A percentile compares a stretch with the other conserved stretches of the same genome.
These are phyloP conservation scores for Ostrea edulis DNA, from an alignment of 1,140 invertebrate species.

Conservation along the genomic window DNA sequence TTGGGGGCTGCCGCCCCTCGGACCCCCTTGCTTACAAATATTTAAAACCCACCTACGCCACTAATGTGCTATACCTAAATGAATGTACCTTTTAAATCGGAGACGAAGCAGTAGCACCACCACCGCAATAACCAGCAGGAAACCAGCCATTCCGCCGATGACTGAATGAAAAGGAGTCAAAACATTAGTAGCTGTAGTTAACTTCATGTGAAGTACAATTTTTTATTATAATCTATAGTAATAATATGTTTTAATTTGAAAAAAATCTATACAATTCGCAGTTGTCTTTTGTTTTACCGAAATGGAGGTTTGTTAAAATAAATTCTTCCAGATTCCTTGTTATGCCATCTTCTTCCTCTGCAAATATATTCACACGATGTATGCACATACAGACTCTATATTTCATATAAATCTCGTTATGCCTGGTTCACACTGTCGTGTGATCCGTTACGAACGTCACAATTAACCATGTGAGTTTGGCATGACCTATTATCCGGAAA, in stretches of 20 bases:
- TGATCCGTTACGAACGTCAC: too few species aligned
- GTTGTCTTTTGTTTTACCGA: background rate
- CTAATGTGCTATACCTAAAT: too few species aligned
- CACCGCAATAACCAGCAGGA: background rate
- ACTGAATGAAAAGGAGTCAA: background rate
- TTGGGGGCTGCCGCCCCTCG: too few species aligned
- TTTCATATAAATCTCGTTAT: background rate
- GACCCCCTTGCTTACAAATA: too few species aligned
- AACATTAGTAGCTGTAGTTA: background rate
- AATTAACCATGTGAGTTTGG: too few species aligned
- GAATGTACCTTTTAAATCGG: background rate
- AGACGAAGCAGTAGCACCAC: background rate
- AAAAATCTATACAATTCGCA: background rate
- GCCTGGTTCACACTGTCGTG: too few species aligned
- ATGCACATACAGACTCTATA: too few species aligned
- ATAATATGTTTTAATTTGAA: background rate
- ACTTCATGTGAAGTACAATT: too few species aligned
- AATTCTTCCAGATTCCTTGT: background rate
- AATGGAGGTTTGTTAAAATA: background rate
- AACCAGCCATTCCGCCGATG: background rate
- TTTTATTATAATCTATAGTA: too few species aligned
- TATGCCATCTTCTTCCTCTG: background rate
- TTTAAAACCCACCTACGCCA: too few species aligned
- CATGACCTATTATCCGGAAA: too few species aligned
- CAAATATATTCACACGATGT: too few species aligned